phyloP scores from a whole-genome alignment of 2,113 vertebrate genomes.

The Lampris megalopsis region DNA sequence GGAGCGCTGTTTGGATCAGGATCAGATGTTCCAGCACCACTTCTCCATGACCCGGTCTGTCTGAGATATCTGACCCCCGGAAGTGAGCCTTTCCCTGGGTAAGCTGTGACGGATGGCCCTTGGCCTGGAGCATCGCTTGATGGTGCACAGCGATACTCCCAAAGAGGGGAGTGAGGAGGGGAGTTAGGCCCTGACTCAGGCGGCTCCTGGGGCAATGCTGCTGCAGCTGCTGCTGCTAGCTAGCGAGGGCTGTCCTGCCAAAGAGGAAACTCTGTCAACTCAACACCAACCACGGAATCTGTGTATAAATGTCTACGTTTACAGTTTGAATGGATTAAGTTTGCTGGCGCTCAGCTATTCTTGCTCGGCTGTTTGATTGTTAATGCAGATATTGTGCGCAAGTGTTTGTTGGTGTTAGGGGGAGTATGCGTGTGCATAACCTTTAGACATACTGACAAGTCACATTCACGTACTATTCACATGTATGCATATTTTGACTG shows the following conservation, averaged over 20 bases:
- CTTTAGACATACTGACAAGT: background rate
- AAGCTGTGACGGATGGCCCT: conserved; percentile 45
- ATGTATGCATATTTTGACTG: background rate
- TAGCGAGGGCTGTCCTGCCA: background rate
- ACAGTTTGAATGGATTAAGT: background rate
- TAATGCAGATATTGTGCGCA: background rate
- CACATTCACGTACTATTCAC: background rate
- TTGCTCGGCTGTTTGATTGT: background rate
- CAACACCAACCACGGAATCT: background rate
- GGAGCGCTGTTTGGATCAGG: conserved; percentile 27
- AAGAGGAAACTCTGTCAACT: conserved; percentile 32
- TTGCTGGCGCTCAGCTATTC: background rate
- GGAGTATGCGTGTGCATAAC: background rate
- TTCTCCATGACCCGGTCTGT: conserved; percentile 32
- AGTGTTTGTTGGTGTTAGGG: conserved; percentile 26
- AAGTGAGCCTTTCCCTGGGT: conserved; percentile 29
- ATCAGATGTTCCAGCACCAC: conserved; percentile 53
- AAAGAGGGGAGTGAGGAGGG: conserved; percentile 37
- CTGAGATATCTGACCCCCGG: conserved; percentile 63
- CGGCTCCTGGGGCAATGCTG: conserved; percentile 36
- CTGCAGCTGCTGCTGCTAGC: background rate
- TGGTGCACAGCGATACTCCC: conserved; percentile 64
- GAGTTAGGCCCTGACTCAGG: conserved; percentile 21
- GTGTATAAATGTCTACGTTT: background rate
- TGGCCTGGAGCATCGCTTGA: conserved; percentile 31